A percentile compares a stretch with the other conserved stretches of the same genome.
Evolutionary conservation across 64 coral and sea anemone species (phyloP).

Genomic region (Montipora capricornis): DNA sequence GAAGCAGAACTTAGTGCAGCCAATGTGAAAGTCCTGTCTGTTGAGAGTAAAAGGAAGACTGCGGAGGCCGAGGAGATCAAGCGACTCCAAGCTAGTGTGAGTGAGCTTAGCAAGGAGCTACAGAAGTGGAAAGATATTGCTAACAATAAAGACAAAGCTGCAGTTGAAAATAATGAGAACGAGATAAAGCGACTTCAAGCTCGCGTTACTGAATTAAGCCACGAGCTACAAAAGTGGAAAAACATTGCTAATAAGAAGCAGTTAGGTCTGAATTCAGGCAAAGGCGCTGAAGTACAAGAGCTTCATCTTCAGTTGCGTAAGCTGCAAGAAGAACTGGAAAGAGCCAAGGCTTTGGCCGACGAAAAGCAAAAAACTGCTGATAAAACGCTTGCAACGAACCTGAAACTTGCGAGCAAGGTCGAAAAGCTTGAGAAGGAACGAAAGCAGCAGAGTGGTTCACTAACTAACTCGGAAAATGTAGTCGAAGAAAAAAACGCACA

Average conservation of each 20-base stretch:
- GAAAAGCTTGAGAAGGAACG: slow-evolving; percentile 38
- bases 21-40: neutral
- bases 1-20: slow-evolving; percentile 3
- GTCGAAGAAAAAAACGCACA: neutral
- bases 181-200: slow-evolving; percentile 21
- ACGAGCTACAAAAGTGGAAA: slow-evolving; percentile 14
- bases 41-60: slow-evolving; percentile 8
- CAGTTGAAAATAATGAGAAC: neutral
- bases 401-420: slow-evolving; percentile 43
- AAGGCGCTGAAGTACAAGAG: neutral
- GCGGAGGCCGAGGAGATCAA: neutral
- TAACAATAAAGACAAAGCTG: neutral
- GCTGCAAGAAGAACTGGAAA: slow-evolving; percentile 3
- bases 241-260: neutral
- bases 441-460: neutral
- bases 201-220: neutral
- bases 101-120: neutral
- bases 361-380: slow-evolving; percentile 42
- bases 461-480: neutral
- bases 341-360: slow-evolving; percentile 19
- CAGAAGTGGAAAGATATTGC: slow-evolving; percentile 23
- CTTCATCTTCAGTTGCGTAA: neutral
- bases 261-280: neutral
- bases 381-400: slow-evolving; percentile 16
- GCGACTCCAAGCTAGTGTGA: neutral